These are phyloP conservation scores for Sinocyclocheilus anshuiensis DNA, from an alignment of 2,113 vertebrate genomes.

Conservation along the genomic window DNA sequence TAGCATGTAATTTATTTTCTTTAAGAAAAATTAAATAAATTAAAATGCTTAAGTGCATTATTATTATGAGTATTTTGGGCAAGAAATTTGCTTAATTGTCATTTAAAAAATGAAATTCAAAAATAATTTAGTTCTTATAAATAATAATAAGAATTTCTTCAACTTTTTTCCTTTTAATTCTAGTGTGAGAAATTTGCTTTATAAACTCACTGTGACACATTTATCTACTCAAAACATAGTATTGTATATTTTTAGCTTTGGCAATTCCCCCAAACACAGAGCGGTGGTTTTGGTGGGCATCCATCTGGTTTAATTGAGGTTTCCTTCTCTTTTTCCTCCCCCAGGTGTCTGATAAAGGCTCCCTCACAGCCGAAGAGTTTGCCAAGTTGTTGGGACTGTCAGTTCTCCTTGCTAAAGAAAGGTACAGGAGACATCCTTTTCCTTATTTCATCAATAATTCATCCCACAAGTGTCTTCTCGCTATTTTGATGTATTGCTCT, in stretches of 20 bases:
- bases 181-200: background rate
- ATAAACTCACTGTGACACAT: background rate
- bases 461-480: background rate
- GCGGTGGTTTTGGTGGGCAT: background rate
- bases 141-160: background rate
- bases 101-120: no score
- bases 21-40: background rate
- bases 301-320: conserved; percentile 7
- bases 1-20: background rate
- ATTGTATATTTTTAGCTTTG: background rate
- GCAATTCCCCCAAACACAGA: background rate
- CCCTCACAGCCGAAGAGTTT: conserved; percentile 95
- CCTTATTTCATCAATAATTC: conserved; percentile 10
- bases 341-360: conserved; percentile 95
- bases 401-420: conserved; percentile 95
- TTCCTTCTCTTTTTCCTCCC: background rate
- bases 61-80: background rate
- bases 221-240: background rate
- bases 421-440: conserved; percentile 69
- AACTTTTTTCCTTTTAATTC: background rate
- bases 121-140: no score
- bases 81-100: no score
- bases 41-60: background rate
- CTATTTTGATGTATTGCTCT: background rate
- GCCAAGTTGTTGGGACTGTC: conserved; percentile 95